These are phyloP conservation scores for Zaprionus vittiger DNA, from an alignment of 1,140 invertebrate species.

Conservation along the genomic window DNA sequence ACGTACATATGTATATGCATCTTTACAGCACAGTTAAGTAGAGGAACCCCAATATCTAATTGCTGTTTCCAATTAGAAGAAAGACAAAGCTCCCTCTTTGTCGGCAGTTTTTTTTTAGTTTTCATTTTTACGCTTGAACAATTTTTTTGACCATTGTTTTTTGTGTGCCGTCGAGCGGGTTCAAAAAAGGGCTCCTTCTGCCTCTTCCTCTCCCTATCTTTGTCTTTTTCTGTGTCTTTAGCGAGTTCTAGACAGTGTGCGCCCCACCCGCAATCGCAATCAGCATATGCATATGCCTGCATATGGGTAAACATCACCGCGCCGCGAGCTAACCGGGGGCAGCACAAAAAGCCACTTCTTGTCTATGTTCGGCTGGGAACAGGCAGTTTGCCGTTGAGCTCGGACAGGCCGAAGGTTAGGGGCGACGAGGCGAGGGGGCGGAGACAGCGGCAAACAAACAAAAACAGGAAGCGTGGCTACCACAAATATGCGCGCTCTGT, in stretches of 20 bases:
- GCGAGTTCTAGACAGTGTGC: background rate
- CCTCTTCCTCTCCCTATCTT: background rate
- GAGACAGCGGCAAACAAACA: conserved; percentile 62
- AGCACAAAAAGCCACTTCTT: conserved; percentile 73
- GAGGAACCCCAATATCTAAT: background rate
- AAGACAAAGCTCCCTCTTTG: conserved; percentile 26
- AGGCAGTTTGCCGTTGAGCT: background rate
- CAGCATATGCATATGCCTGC: conserved; percentile 82
- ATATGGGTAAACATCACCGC: conserved; percentile 82
- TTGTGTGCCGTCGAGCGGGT: background rate
- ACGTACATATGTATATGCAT: background rate
- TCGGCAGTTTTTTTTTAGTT: conserved; percentile 32
- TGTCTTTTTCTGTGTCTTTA: background rate
- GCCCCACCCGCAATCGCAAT: conserved; percentile 59
- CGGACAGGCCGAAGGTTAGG: background rate
- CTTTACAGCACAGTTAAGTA: background rate
- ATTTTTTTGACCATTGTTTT: conserved; percentile 48
- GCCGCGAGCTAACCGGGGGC: conserved; percentile 69
- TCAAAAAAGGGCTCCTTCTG: background rate
- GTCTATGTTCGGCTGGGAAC: conserved; percentile 54
- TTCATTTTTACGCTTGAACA: conserved; percentile 72
- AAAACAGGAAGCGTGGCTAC: conserved; percentile 82
- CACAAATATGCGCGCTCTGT: conserved; percentile 73
- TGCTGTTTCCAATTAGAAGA: conserved; percentile 27
- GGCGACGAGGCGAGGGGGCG: conserved; percentile 7